Evolutionary conservation across 2,113 vertebrate genomes (phyloP), one percentile per base, ranked within the genome.

Genomic region (Thalassarche chlororhynchos): DNA sequence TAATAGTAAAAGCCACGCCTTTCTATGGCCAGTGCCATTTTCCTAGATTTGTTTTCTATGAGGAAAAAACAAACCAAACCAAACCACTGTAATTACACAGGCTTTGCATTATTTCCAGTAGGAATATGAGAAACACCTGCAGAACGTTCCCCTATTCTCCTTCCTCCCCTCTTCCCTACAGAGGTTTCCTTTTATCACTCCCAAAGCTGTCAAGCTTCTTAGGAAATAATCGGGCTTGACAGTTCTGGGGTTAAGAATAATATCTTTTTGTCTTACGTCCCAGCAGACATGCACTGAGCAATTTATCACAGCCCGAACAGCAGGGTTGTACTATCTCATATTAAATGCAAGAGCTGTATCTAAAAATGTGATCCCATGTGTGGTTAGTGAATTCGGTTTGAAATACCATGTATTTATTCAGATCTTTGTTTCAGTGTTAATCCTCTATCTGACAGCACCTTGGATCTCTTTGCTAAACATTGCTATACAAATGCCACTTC

Each of bases 271-370:
- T 95, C 81, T 94, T 69, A n/a, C 2, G 1, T 96, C 90, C 78
- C 94, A 92, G 82, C 83, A 97, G 96, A 95, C 32, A 78, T 0
- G 3, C 36, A 84, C 84, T 40, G 93, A 96, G 55, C 80, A 96
- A 96, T 97, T 97, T 97, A 94, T 97, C 95, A 96, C 66, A 93
- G 89, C 93, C 75, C 84, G 95, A 92, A 92, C 46, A 95, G 36
- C 69, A 87, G 42, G 28, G n/a, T 79, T 96, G 40, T 52, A 55
- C 61, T 31, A 54, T 61, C 80, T 97, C 80, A 57, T 74, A 90
- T 87, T 80, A 96, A 96, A 98, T 92, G 75, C 77, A 87, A 94
- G 36, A 93, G 8, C 42, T 49, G 96, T 96, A 86, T 95, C 93
- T 84, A 78, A 92, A 96, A 85, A 68, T 42, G 72, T 31, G 57